Evolutionary conservation across 1,140 invertebrate genomes (phyloP), one percentile per base, ranked within the genome.

Genomic region (Phortica variegata): DNA sequence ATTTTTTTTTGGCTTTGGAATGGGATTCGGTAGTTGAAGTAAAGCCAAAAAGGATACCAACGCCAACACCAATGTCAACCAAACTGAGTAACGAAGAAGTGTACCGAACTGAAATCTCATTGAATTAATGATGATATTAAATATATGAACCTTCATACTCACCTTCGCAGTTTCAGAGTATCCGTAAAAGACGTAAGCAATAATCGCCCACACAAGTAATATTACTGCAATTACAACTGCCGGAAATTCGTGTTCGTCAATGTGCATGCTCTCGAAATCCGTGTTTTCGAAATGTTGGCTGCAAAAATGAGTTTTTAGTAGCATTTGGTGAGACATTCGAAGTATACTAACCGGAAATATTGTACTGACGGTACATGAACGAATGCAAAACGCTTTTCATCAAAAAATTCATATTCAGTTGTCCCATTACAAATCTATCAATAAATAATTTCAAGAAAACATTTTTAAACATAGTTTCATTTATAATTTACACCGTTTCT

Each of bases 11-110:
- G n/a, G n/a, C n/a, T n/a, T n/a, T n/a, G n/a, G n/a, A 36, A 81
- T 77, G 18, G 88, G 86, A 17, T 89, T 90, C 0, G 85, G 85
- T 42, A 92, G 7, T 4, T 46, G 33, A 9, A 31, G 10, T 7
- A 50, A 54, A 8, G 47, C 43, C 15, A 49, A 5, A 1, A 50
- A 12, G 9, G 21, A 47, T 2, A 50, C 15, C 9, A 29, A 0
- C 20, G 49, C 6, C 3, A 54, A 17, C 19, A 12, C 13, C 4
- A 49, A 2, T 2, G 36, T n/a, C 1, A 21, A 17, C 39, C 31
- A 43, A 16, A 50, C 37, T 3, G 38, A 16, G 15, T 54, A 49
- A 3, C 47, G 42, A 3, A 54, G 3, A 23, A 54, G 31, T 54
- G 36, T 33, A 8, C 52, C 48, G 9, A 54, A 37, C 52, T 54